Percentiles rank a stretch among this genome's conserved stretches.
Evolutionary conservation across 2,113 vertebrate species (phyloP).

Genomic region (Cochlearius cochlearius): DNA sequence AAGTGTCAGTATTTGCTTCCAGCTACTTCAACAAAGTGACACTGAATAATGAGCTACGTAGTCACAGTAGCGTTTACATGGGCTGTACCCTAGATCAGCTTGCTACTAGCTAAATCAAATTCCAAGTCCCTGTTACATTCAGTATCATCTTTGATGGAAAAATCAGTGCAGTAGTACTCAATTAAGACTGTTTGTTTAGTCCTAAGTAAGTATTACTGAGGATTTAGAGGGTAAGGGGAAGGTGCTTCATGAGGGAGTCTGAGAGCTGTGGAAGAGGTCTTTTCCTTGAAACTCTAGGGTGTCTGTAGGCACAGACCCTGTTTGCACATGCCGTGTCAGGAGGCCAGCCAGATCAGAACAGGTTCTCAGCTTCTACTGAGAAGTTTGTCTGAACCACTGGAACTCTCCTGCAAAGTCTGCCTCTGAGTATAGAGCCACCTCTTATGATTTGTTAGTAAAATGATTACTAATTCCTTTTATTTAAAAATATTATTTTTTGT

Average conservation of each 20-base stretch:
- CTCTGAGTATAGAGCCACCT: not conserved
- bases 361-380: not conserved
- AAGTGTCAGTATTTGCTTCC: not conserved
- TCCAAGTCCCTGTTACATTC: not conserved
- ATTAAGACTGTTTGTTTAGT: not conserved
- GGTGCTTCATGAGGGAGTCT: not conserved
- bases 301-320: not conserved
- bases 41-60: not conserved
- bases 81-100: not conserved
- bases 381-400: not conserved
- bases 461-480: not conserved
- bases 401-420: not conserved
- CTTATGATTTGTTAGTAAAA: not conserved
- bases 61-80: accelerated
- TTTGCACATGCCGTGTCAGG: not conserved
- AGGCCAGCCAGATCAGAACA: not conserved
- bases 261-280: not conserved
- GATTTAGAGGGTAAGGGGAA: not conserved
- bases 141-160: not conserved
- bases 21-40: not conserved
- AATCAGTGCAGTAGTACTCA: not conserved
- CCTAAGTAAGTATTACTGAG: not conserved
- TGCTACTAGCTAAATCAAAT: not conserved
- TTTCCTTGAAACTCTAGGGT: not conserved
- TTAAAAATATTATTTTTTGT: conserved; percentile 30